Conservation (phyloP, 2,888 invertebrate genomes). For the Agonopterix heracliana region DNA sequence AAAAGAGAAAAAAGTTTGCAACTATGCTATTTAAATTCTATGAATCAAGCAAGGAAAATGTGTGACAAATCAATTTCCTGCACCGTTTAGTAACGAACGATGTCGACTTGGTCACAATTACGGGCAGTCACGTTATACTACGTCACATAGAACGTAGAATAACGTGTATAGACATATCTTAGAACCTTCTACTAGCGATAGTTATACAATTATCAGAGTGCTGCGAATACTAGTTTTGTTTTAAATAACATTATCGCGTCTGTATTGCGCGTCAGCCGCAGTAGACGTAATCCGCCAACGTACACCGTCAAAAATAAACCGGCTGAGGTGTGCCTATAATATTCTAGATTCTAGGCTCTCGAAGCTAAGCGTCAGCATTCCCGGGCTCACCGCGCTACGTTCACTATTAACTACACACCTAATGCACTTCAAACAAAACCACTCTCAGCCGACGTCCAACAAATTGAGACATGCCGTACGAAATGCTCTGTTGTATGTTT, state of each 20-base stretch:
- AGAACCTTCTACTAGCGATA: background rate
- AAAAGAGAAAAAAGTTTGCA: too few relatives aligned
- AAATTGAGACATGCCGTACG: constrained; percentile 17
- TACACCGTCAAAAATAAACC: constrained; percentile 62
- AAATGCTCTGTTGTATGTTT: constrained; percentile 8
- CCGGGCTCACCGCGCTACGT: constrained; percentile 23
- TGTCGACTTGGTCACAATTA: background rate
- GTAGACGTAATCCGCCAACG: constrained; percentile 60
- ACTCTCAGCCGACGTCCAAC: background rate
- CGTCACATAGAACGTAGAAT: background rate
- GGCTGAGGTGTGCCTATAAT: constrained; percentile 38
- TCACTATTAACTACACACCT: constrained; percentile 12
- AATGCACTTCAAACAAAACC: constrained; percentile 5
- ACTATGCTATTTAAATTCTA: background rate
- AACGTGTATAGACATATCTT: background rate
- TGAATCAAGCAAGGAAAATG: constrained; percentile 9
- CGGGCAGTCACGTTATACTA: too few relatives aligned
- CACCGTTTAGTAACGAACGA: constrained; percentile 13
- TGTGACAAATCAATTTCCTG: constrained; percentile 21
- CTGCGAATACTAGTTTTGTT: too few relatives aligned
- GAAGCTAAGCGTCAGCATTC: constrained; percentile 31
- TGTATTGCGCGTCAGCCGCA: constrained; percentile 40
- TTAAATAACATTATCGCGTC: too few relatives aligned
- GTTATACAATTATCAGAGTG: background rate
- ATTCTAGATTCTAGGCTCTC: constrained; percentile 49